Evolutionary conservation across 2,888 invertebrate genomes (phyloP), one percentile per base, ranked within the genome.

Genomic region (Chloroclystis v-ata): DNA sequence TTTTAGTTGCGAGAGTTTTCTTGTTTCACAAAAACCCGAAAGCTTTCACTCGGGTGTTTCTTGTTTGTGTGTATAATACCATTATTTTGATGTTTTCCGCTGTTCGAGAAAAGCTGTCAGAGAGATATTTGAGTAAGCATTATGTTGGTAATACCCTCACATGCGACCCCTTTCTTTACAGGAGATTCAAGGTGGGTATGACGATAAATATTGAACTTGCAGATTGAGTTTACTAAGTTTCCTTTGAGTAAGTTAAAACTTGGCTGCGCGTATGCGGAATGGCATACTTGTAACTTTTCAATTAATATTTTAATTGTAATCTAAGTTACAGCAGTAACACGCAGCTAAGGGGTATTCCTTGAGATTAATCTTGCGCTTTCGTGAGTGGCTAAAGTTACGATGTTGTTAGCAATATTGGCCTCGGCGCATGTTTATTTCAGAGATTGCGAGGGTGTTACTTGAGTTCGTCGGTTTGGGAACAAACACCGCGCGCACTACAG

Each of bases 371-470:
- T 71, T 62, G 62, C 63, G 60, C 58, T 61, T 54, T 67, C 75
- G 72, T 75, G 75, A 67, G 68, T 67, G 66, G 65, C 68, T 62
- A 67, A 69, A 78, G 74, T 78, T 76, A 67, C 61, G 67, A 73
- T 72, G 73, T 75, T 78, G 78, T 78, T 76, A 75, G 75, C 66
- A 65, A 67, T 75, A 73, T 77, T 75, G 73, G 76, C 71, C 75
- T 67, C 71, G 65, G 72, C 75, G 76, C 72, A 74, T 80, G 80
- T 81, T 80, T 82, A 78, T 80, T 81, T 78, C 75, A 71, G 70
- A 79, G 79, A 82, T 80, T 79, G 79, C 72, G 75, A 77, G 78
- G 75, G 75, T 76, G 80, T 78, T 75, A 77, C 75, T 80, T 72
- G 75, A 79, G 71, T 78, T 80, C 78, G 72, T 76, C 65, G 74